Percentiles rank a stretch among this genome's conserved stretches.
Evolutionary conservation across 2,113 vertebrate species (phyloP).

Genomic region (Poeciliopsis retropinna): DNA sequence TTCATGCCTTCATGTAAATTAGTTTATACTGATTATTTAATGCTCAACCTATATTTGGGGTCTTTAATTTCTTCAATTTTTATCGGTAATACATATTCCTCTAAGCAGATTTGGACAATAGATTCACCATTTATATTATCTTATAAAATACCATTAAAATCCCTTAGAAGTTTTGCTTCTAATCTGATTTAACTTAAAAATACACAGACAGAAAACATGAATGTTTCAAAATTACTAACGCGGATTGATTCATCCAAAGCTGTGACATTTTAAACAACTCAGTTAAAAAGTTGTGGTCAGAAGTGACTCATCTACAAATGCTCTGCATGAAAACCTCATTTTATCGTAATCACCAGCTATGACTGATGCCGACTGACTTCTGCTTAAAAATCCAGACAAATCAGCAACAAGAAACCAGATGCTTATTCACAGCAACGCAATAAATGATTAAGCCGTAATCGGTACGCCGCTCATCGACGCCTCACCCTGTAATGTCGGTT

Average conservation of each 20-base stretch:
- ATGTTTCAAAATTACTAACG: too few species aligned
- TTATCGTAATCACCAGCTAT: constrained; percentile 27
- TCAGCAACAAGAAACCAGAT: constrained; percentile 30
- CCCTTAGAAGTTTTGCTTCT: too few species aligned
- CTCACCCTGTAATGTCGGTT: constrained; percentile 39
- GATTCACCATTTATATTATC: too few species aligned
- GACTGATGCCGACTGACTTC: constrained; percentile 56
- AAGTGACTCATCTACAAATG: constrained; percentile 9
- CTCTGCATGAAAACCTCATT: constrained; percentile 24
- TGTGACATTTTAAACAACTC: background rate
- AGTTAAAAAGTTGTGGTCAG: constrained; percentile 1
- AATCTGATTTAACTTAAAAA: too few species aligned
- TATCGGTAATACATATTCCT: too few species aligned
- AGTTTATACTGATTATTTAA: too few species aligned
- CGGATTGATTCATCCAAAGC: background rate
- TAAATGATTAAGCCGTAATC: constrained; percentile 16
- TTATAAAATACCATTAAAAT: too few species aligned
- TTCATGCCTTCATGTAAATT: too few species aligned
- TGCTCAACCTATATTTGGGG: too few species aligned
- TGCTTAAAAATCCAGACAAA: constrained; percentile 41
- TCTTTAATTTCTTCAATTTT: too few species aligned
- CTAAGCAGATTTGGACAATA: too few species aligned
- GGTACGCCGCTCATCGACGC: constrained; percentile 33
- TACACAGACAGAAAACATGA: too few species aligned
- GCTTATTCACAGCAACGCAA: background rate